These are phyloP conservation scores for Pseudonaja textilis DNA, from an alignment of 2,113 vertebrate genomes.

Conservation along the genomic window DNA sequence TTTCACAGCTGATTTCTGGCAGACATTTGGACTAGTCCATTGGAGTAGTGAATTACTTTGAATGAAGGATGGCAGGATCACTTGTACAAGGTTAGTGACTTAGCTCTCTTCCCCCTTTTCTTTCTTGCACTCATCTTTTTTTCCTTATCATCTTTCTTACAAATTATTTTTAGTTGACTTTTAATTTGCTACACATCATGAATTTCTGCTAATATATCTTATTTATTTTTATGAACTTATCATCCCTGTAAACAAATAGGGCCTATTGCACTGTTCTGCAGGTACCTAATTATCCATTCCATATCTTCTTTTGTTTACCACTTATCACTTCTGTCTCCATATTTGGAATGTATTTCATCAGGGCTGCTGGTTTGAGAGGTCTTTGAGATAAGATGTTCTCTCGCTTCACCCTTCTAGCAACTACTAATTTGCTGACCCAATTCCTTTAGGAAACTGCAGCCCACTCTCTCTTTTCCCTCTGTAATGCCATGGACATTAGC, in stretches of 20 bases:
- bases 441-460: not conserved
- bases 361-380: too few species aligned
- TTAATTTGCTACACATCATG: not conserved
- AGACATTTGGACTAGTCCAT: not conserved
- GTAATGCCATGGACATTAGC: not conserved
- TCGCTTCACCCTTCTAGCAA: not conserved
- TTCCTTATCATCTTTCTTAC: constrained; percentile 7
- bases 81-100: not conserved
- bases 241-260: not conserved
- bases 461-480: not conserved
- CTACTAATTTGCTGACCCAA: too few species aligned
- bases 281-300: fast-evolving
- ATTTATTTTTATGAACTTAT: not conserved
- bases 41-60: not conserved
- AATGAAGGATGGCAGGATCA: not conserved
- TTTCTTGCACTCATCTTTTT: not conserved
- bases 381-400: not conserved
- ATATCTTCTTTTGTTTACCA: not conserved
- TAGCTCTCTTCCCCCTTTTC: not conserved
- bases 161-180: not conserved
- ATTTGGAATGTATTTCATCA: not conserved
- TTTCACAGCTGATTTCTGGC: not conserved
- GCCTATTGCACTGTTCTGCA: not conserved
- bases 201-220: not conserved
- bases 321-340: not conserved